A percentile compares a stretch with the other conserved stretches of the same genome.
Conservation (phyloP, 2,113 vertebrate species). For the Orycteropus afer region DNA sequence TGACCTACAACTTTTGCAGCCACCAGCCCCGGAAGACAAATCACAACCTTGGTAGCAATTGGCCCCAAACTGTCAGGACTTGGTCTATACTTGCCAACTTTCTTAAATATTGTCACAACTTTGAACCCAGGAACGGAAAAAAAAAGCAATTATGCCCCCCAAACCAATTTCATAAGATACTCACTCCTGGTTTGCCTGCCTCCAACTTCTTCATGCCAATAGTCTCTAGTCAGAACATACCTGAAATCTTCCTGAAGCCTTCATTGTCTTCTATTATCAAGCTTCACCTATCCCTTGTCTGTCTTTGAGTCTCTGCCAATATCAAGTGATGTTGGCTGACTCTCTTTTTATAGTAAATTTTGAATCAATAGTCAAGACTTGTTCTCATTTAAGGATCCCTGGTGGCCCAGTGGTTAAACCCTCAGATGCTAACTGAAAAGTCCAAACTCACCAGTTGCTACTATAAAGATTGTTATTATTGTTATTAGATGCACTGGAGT, state of each 20-base stretch:
- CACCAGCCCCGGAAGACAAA: background rate
- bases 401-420: background rate
- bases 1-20: background rate
- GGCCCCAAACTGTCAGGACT: accelerated
- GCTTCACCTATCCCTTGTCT: background rate
- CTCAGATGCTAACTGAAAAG: background rate
- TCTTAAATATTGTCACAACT: background rate
- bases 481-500: too few relatives aligned
- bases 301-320: background rate
- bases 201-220: background rate
- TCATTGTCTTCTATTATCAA: background rate
- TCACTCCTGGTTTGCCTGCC: background rate
- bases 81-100: background rate
- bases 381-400: background rate
- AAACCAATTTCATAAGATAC: background rate
- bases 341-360: background rate
- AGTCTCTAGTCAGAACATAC: background rate
- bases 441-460: background rate
- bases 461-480: background rate
- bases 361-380: background rate
- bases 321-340: background rate
- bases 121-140: background rate
- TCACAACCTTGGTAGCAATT: background rate
- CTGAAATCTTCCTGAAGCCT: background rate
- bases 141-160: background rate